Conservation (phyloP, 1,140 invertebrate genomes). For the Diabrotica undecimpunctata region DNA sequence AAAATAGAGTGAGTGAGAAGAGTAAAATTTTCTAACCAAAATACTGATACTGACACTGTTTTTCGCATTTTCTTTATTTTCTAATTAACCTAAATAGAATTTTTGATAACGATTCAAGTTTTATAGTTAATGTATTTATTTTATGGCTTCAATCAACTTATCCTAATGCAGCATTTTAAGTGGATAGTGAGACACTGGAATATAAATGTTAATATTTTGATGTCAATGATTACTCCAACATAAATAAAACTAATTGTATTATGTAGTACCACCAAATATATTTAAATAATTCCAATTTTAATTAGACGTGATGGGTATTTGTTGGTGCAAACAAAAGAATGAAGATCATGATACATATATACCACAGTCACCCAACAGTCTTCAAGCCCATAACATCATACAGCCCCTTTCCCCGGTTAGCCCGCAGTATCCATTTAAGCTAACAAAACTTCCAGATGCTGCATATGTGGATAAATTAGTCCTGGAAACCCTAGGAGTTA, state of each 20-base stretch:
- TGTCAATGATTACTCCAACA: constrained; percentile 36
- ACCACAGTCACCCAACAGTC: constrained; percentile 43
- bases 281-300: constrained; percentile 15
- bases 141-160: constrained; percentile 7
- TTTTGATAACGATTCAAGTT: constrained; percentile 1
- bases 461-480: constrained; percentile 67
- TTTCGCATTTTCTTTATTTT: no score
- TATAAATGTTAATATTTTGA: constrained; percentile 32
- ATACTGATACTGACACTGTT: no score
- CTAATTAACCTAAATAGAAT: background rate
- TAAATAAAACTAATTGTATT: constrained; percentile 24
- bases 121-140: constrained; percentile 9
- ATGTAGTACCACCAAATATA: constrained; percentile 21
- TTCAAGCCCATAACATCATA: constrained; percentile 17
- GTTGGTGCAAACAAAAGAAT: constrained; percentile 58
- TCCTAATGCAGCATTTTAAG: constrained; percentile 26
- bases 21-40: no score
- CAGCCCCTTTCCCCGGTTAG: constrained; percentile 34
- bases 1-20: no score
- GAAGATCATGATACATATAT: constrained; percentile 48
- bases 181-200: constrained; percentile 13
- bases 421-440: constrained; percentile 39
- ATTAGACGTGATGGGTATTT: constrained; percentile 55
- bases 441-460: constrained; percentile 45
- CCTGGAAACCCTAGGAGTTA: constrained; percentile 73